Conservation (phyloP, 1,140 invertebrate genomes). For the Drosophila lacertosa region DNA sequence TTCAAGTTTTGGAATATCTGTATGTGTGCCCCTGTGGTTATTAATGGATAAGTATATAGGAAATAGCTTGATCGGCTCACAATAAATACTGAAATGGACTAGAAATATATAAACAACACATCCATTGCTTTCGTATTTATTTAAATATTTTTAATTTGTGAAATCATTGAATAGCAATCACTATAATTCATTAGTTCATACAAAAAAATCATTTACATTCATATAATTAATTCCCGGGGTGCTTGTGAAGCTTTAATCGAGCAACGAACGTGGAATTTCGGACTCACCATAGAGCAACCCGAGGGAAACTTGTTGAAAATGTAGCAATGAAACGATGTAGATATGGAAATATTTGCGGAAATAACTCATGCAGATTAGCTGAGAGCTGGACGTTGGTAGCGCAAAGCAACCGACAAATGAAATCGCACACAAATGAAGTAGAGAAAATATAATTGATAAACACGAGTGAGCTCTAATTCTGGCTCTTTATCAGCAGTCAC, state of each 20-base stretch:
- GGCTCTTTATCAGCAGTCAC: conserved; percentile 52
- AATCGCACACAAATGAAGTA: conserved; percentile 72
- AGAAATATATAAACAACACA: too few species aligned
- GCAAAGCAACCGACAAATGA: conserved; percentile 43
- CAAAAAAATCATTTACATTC: conserved; percentile 34
- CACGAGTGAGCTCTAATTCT: conserved; percentile 72
- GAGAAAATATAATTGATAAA: conserved; percentile 79
- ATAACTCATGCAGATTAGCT: conserved; percentile 76
- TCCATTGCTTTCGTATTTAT: not conserved
- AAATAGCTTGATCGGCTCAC: too few species aligned
- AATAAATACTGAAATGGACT: too few species aligned
- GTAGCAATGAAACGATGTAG: conserved; percentile 32
- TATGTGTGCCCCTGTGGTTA: not conserved
- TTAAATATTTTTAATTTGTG: not conserved
- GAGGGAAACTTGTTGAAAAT: conserved; percentile 31
- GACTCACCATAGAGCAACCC: not conserved
- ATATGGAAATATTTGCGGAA: conserved; percentile 64
- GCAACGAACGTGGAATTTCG: conserved; percentile 30
- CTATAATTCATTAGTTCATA: conserved; percentile 13
- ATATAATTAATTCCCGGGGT: conserved; percentile 28
- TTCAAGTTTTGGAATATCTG: conserved; percentile 1
- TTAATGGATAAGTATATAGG: too few species aligned
- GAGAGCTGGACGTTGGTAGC: not conserved
- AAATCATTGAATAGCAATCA: conserved; percentile 18
- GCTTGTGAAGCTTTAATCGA: conserved; percentile 16